These are phyloP conservation scores for Mormyrus hasselquistii DNA, from an alignment of 2,797 vertebrate species.

Conservation along the genomic window DNA sequence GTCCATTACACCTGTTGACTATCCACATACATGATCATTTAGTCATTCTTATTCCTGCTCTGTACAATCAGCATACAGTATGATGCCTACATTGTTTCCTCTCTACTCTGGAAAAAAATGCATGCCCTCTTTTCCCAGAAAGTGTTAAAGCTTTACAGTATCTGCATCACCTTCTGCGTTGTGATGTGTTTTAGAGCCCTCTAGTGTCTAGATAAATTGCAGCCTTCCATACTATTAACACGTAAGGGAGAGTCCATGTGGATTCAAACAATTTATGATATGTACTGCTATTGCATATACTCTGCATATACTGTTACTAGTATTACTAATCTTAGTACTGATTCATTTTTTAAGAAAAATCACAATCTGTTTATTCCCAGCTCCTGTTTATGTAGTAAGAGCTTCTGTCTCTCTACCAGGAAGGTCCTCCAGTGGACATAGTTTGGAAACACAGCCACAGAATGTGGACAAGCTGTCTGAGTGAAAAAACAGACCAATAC, in stretches of 20 bases:
- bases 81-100: neutral
- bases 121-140: neutral
- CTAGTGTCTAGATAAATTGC: neutral
- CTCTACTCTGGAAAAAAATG: neutral
- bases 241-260: neutral
- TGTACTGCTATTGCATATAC: neutral
- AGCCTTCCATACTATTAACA: neutral
- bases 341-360: neutral
- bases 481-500: constrained; percentile 43
- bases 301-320: neutral
- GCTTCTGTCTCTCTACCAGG: neutral
- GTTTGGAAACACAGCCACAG: neutral
- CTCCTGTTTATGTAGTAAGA: neutral
- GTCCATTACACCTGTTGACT: neutral
- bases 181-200: neutral
- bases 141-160: neutral
- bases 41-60: neutral
- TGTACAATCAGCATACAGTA: neutral
- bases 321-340: neutral
- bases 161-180: neutral
- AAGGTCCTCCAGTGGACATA: constrained; percentile 4
- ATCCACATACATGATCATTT: neutral
- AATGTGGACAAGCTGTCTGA: constrained; percentile 9
- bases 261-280: neutral
- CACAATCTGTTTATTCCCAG: neutral